Base-by-base conservation (phyloP, 2,113 vertebrate genomes). In the Sturnira hondurensis region DNA sequence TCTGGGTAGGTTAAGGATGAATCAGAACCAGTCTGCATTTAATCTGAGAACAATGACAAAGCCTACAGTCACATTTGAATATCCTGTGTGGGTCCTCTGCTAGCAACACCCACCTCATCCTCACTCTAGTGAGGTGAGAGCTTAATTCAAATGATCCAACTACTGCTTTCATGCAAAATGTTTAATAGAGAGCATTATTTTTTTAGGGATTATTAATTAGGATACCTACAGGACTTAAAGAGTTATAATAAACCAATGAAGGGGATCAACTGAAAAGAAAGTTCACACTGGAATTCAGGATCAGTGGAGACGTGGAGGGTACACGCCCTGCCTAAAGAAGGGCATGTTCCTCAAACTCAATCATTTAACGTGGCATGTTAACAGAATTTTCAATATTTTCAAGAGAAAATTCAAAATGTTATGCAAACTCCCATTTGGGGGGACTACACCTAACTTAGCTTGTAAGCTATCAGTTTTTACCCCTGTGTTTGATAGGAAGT, bases 281-380 rank as follows among this genome's bases (percentile, higher is more conserved):
- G 20, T 71, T 70, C 41, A 68, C 14, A 31, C 1, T 90, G 50
- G 17, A 65, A 56, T n/a, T 63, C 24, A 58, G 7, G 56, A 12
- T 88, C 15, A 33, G 2, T 12, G 3, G 4, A 2, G 24, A 31
- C 7, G 3, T 77, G 33, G 19, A 68, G 33, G 71, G 28, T 26
- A 0, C 2, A n/a, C 2, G 2, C 10, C 5, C 5, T 67, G 14
- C 74, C 11, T 63, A 16, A 52, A 71, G 19, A 19, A 68, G 7
- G 24, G 2, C 1, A 41, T 28, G 22, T 41, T 26, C 43, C 17
- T 4, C 7, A 77, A 8, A 14, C 0, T 50, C 31, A 15, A 0
- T 67, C 26, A 45, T 78, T 16, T 17, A 63, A 38, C 15, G 17
- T 77, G 16, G 10, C 3, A 26, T 24, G 16, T 36, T 71, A n/a